phyloP scores from a whole-genome alignment of 2,797 vertebrate genomes.

The Lithobates pipiens region DNA sequence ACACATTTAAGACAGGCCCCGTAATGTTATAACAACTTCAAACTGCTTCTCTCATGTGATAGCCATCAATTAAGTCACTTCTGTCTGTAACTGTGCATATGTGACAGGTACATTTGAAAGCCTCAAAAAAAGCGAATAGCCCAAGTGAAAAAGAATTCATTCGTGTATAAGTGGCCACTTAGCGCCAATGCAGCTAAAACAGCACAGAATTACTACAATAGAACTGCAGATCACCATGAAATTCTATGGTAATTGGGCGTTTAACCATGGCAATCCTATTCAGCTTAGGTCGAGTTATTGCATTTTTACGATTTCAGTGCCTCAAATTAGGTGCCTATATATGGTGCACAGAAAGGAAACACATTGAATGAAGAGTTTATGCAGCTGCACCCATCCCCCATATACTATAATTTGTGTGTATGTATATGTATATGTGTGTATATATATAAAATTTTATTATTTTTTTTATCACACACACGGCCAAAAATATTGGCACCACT shows the following conservation, averaged over 20 bases:
- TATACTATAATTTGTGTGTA: too few species aligned
- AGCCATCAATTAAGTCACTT: constrained; percentile 13
- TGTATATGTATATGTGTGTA: too few species aligned
- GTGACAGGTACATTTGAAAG: neutral
- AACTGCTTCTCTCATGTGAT: neutral
- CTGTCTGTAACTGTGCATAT: neutral
- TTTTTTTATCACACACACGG: too few species aligned
- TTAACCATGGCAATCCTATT: neutral
- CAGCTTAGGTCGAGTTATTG: neutral
- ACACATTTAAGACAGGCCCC: too few species aligned
- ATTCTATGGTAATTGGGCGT: neutral
- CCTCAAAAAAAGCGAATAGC: neutral
- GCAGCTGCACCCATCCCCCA: too few species aligned
- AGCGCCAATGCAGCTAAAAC: neutral
- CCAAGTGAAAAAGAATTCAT: constrained; percentile 2
- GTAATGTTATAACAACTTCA: constrained; percentile 1
- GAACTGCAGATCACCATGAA: neutral
- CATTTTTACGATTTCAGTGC: neutral
- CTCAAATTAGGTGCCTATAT: neutral
- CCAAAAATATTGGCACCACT: too few species aligned
- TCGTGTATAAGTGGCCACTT: constrained; percentile 6
- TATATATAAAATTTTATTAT: too few species aligned
- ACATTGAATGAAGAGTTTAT: neutral
- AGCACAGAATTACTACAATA: neutral
- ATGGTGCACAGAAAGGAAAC: neutral